Base-by-base conservation (phyloP, 35 echinoderm and acorn worm species). In the Chiridota heheva region DNA sequence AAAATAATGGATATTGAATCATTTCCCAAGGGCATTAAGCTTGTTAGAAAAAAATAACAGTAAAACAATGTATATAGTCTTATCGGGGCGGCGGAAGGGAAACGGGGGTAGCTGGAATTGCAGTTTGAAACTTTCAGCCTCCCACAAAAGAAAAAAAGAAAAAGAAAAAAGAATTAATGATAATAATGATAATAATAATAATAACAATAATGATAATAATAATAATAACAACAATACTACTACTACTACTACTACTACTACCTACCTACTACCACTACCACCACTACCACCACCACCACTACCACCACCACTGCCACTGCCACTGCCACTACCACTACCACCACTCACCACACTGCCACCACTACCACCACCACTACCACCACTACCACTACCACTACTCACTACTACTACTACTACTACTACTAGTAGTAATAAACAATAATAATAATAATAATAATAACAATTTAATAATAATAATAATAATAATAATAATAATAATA, bases 321-420 rank as follows among this genome's bases (percentile, higher is more conserved):
- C 48, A 13, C 12, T 22, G 12, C 12, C n/a, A n/a, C n/a, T n/a
- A n/a, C n/a, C n/a, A n/a, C n/a, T n/a, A n/a, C n/a, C n/a, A n/a
- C n/a, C n/a, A n/a, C n/a, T n/a, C n/a, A n/a, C n/a, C n/a, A n/a
- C n/a, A n/a, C n/a, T n/a, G n/a, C n/a, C n/a, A n/a, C 22, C 22
- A 53, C 48, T 53, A 53, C 48, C 22, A 53, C 48, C 22, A 53
- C 48, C 12, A 53, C 48, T 53, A 53, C 48, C 22, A 53, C 48
- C 48, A 53, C 48, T 53, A 53, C 48, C 22, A 53, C 48, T 53
- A n/a, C n/a, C n/a, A n/a, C n/a, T n/a, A n/a, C n/a, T n/a, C n/a
- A n/a, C n/a, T n/a, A n/a, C n/a, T n/a, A 53, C 48, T 53, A 53
- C 48, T 53, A 53, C 48, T 53, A 53, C 48, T 53, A 53, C 48